Evolutionary conservation across 2,888 invertebrate genomes (phyloP).

Genomic region (Diploptera punctata): DNA sequence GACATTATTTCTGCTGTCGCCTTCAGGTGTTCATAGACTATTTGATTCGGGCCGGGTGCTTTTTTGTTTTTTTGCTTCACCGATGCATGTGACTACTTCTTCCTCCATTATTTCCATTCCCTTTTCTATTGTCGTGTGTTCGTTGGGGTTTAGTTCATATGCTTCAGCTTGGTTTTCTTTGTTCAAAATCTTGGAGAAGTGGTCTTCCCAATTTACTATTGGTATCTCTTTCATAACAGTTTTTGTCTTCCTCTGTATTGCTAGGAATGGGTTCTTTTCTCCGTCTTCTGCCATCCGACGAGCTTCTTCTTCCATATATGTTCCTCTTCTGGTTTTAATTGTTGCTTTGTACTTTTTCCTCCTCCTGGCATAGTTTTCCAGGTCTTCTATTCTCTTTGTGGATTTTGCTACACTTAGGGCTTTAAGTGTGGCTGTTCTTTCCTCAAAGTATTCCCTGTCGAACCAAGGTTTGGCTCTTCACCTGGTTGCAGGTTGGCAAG

Average conservation of each 20-base stretch:
- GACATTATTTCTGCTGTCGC: background rate
- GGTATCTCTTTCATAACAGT: background rate
- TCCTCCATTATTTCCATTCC: background rate
- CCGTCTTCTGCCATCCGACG: background rate
- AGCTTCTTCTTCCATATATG: background rate
- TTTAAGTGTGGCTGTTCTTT: too few relatives aligned
- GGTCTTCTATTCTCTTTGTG: too few relatives aligned
- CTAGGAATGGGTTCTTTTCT: background rate
- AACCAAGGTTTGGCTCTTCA: too few relatives aligned
- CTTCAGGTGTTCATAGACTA: background rate
- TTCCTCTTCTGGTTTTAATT: background rate
- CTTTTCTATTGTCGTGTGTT: background rate
- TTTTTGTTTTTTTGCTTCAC: slow-evolving; percentile 14
- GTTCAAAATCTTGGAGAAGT: slow-evolving; percentile 6
- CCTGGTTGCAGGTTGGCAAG: too few relatives aligned
- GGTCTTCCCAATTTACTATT: slow-evolving; percentile 12
- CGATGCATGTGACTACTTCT: background rate
- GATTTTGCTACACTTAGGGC: too few relatives aligned
- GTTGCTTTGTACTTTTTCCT: too few relatives aligned
- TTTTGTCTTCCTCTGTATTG: background rate
- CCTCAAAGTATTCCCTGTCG: too few relatives aligned
- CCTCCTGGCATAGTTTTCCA: too few relatives aligned
- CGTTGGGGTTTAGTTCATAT: background rate
- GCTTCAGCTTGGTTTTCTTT: slow-evolving; percentile 4
- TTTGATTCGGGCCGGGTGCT: background rate